Base-by-base conservation (phyloP, 2,113 vertebrate species). In the Etheostoma spectabile region DNA sequence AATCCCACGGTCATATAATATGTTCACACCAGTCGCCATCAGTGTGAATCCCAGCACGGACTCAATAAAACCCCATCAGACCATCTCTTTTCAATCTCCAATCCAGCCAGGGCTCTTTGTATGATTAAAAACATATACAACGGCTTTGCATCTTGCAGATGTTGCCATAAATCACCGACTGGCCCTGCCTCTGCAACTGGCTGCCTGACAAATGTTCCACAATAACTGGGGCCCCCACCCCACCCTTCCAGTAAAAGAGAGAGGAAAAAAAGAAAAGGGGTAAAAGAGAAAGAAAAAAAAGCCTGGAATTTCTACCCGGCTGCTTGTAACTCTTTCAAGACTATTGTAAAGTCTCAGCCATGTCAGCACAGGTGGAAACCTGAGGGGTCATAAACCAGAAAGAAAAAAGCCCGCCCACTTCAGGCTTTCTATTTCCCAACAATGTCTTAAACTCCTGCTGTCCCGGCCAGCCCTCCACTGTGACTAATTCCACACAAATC, bases 331-430 rank as follows among this genome's bases (percentile, higher is more conserved):
- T 91, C 94, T 96, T 95, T 95, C 84, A 81, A 45, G 91, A 88
- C 86, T 84, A 94, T 93, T 95, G 93, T 96, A 96, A 96, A 96
- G 95, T 93, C 92, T 90, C 80, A 76, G 89, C 94, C 87, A 27
- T 94, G 92, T 95, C 93, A 94, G 93, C 80, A 76, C 95, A 96
- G 96, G 96, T 97, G 96, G 95, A 95, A 94, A 93, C 86, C 88
- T 80, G 90, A 90, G 61, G 61, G 92, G 74, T 90, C 77, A 22
- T 95, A 96, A 93, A 86, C 15, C 82, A 78, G 75, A 73, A 76
- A 74, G 57, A 67, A 85, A 75, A 92, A 88, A 80, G 38, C 45
- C 75, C 63, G 21, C 88, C 85, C 68, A 77, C 72, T 75, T 61
- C 69, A 69, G 80, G 79, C 89, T 92, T 90, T 92, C 82, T 79